Evolutionary conservation across 2,113 vertebrate species (phyloP).

Genomic region (Gavialis gangeticus): DNA sequence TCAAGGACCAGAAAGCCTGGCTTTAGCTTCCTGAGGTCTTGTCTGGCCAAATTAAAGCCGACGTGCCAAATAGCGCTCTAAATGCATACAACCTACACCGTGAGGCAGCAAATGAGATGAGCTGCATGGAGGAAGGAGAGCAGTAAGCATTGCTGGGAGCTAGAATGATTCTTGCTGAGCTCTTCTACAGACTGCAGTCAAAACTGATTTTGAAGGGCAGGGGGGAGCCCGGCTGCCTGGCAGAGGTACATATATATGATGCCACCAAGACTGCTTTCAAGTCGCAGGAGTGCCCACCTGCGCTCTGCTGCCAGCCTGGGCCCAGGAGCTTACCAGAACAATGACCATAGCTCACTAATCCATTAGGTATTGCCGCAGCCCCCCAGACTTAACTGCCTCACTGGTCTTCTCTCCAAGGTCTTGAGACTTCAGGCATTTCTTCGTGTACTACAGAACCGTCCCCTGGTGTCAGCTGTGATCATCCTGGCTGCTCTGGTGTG

Average conservation of each 20-base stretch:
- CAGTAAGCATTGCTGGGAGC: neutral
- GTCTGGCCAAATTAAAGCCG: neutral
- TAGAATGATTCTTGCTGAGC: neutral
- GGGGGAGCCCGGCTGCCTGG: neutral
- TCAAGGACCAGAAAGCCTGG: neutral
- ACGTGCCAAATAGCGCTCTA: neutral
- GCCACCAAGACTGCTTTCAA: neutral
- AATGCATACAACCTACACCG: neutral
- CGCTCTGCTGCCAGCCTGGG: neutral
- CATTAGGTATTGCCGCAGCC: neutral
- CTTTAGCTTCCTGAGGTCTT: neutral
- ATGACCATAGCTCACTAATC: neutral
- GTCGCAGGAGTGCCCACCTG: neutral
- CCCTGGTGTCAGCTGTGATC: no score
- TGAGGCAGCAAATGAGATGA: neutral
- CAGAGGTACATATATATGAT: neutral
- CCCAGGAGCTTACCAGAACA: neutral
- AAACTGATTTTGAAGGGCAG: neutral
- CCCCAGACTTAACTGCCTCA: no score
- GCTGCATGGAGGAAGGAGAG: neutral
- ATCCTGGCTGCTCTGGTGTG: no score
- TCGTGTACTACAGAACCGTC: no score
- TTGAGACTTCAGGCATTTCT: no score
- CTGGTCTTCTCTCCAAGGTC: no score
- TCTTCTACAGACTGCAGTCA: neutral